phyloP scores from a whole-genome alignment of 1,140 invertebrate genomes.

The Habropoda laboriosa region DNA sequence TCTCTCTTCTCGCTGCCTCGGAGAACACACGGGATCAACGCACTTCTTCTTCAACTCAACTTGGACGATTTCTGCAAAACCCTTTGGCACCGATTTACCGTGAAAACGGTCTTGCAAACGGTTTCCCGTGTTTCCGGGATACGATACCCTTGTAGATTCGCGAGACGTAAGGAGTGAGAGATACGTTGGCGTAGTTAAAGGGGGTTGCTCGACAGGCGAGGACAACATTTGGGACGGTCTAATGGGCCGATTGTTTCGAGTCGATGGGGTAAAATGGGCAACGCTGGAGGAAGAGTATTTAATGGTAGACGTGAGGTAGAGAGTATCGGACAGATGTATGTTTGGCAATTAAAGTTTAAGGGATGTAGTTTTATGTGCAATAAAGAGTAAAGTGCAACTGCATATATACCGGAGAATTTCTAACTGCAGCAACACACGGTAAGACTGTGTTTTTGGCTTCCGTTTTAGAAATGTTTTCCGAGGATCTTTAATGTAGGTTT shows the following conservation, averaged over 20 bases:
- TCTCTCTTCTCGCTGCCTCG: slow-evolving; percentile 20
- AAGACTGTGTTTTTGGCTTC: no score
- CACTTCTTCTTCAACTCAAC: slow-evolving; percentile 29
- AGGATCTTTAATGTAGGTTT: no score
- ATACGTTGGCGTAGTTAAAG: background rate
- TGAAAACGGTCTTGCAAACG: background rate
- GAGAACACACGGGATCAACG: slow-evolving; percentile 53
- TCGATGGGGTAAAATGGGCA: background rate
- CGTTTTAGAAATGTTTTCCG: no score
- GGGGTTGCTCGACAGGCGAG: no score
- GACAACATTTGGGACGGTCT: background rate
- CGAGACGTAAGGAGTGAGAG: background rate
- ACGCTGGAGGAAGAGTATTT: background rate
- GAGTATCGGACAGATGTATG: background rate
- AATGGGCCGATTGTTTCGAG: background rate
- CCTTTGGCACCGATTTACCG: slow-evolving; percentile 41
- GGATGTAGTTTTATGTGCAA: no score
- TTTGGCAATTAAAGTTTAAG: background rate
- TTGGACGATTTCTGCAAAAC: slow-evolving; percentile 11
- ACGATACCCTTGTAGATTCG: background rate
- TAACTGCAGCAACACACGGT: no score
- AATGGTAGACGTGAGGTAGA: background rate
- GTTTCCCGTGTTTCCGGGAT: no score
- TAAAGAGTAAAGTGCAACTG: no score
- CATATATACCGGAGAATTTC: no score